Base-by-base conservation (phyloP, 2,797 vertebrate genomes). In the Lithobates pipiens region DNA sequence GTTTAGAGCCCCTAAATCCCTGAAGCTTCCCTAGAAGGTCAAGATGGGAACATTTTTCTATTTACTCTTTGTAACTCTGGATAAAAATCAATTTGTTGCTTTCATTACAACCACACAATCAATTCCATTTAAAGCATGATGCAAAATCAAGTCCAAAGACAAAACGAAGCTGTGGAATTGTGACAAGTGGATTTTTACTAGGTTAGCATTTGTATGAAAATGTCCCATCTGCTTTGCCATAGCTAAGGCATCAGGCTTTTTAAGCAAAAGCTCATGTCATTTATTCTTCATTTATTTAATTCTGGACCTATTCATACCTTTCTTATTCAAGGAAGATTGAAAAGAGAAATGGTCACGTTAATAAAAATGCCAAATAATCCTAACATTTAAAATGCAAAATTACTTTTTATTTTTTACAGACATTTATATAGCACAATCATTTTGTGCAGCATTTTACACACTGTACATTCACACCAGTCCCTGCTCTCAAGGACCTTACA, bases 31-130 rank as follows among this genome's bases (percentile, higher is more conserved):
- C 92, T 91, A 92, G 89, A 92, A 93, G 93, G 92, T 93, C 93
- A 93, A 93, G 92, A 89, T 80, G 90, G 92, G 89, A 93, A 92
- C 90, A 93, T 91, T 94, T 93, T 92, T 93, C 92, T 93, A 92
- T 92, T 94, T 94, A 93, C 90, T 93, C 90, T 92, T 92, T 92
- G 90, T 93, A 94, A 92, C 90, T 92, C 90, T 90, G 91, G 91
- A 91, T 91, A 93, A 89, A 94, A 94, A 95, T 94, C 93, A 95
- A 94, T 94, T 91, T 82, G 91, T 93, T 94, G 92, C 91, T 94
- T 94, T 95, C 93, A 95, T 94, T 95, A 93, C 91, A 93, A 93
- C 91, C 91, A 91, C 91, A 92, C 92, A 94, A 95, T 94, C 94
- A 94, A 94, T 95, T 94, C 92, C 89, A 92, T 94, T 95, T 94